phyloP scores from a whole-genome alignment of 1,140 invertebrate genomes.

The Lordiphosa clarofinis region DNA sequence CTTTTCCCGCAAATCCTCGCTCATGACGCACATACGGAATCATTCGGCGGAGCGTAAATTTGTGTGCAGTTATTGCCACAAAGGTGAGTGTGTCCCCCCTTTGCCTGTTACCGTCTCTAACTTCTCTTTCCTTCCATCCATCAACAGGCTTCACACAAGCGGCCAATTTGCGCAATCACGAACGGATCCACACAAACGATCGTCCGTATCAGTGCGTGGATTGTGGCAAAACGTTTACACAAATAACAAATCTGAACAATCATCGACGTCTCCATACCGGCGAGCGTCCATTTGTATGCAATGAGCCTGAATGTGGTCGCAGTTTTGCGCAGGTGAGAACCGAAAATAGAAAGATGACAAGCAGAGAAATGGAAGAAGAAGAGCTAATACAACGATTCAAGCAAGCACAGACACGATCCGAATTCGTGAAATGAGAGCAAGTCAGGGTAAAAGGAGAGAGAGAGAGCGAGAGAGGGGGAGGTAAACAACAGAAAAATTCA shows the following conservation, averaged over 20 bases:
- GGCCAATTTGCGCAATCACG: slow-evolving; percentile 83
- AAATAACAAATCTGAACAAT: slow-evolving; percentile 83
- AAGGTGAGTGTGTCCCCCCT: slow-evolving; percentile 79
- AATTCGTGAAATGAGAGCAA: no score
- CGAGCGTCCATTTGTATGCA: slow-evolving; percentile 82
- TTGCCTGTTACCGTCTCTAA: background rate
- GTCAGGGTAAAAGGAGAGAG: no score
- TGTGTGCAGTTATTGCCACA: slow-evolving; percentile 83
- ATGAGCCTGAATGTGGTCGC: slow-evolving; percentile 82
- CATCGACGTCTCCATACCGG: slow-evolving; percentile 83
- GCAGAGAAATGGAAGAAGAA: no score
- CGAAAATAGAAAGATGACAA: no score
- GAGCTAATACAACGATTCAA: no score
- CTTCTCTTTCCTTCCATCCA: background rate
- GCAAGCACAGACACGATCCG: no score
- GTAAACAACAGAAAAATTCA: no score
- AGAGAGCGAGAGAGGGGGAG: no score
- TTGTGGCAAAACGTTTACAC: slow-evolving; percentile 83
- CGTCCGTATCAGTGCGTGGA: slow-evolving; percentile 83
- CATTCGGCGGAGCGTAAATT: slow-evolving; percentile 83
- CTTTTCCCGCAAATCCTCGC: slow-evolving; percentile 82
- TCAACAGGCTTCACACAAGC: slow-evolving; percentile 82
- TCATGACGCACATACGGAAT: slow-evolving; percentile 83
- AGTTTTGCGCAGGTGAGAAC: slow-evolving; percentile 82
- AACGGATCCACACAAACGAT: slow-evolving; percentile 83